These are phyloP conservation scores for Xyliphius kryptos DNA, from an alignment of 2,113 vertebrate species.

Conservation along the genomic window DNA sequence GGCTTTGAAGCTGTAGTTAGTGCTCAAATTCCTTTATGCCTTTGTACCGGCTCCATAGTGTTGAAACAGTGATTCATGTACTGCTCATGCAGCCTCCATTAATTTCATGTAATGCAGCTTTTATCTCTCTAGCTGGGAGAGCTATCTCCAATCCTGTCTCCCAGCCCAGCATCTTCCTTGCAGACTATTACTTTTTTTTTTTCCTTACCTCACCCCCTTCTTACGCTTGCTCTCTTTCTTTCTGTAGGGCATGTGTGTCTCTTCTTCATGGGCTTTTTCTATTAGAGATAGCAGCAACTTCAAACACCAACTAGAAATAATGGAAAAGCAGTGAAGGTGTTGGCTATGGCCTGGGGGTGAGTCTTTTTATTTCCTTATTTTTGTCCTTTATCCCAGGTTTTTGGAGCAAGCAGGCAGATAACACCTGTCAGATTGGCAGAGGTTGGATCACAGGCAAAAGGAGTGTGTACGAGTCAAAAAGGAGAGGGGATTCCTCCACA, in stretches of 20 bases:
- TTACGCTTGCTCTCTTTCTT: slow-evolving; percentile 34
- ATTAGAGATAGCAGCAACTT: slow-evolving; percentile 49
- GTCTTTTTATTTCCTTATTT: slow-evolving; percentile 41
- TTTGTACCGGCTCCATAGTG: slow-evolving; percentile 80
- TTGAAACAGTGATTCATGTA: slow-evolving; percentile 97
- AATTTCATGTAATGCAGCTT: slow-evolving; percentile 97
- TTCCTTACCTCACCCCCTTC: slow-evolving; percentile 27
- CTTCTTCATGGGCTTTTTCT: slow-evolving; percentile 47
- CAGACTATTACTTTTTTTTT: slow-evolving; percentile 42
- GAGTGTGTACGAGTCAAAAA: slow-evolving; percentile 19
- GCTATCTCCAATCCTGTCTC: slow-evolving; percentile 72
- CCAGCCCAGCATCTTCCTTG: slow-evolving; percentile 54
- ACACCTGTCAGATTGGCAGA: slow-evolving; percentile 27
- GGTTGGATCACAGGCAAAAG: slow-evolving; percentile 26
- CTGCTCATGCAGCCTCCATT: slow-evolving; percentile 87
- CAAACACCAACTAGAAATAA: slow-evolving; percentile 54
- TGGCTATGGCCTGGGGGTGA: slow-evolving; percentile 43
- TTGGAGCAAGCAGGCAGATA: slow-evolving; percentile 34
- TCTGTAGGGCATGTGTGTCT: slow-evolving; percentile 41
- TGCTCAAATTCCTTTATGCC: slow-evolving; percentile 83
- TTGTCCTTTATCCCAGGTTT: slow-evolving; percentile 32
- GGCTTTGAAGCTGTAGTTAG: slow-evolving; percentile 91
- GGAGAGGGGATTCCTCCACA: slow-evolving; percentile 23
- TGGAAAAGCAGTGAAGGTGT: slow-evolving; percentile 40
- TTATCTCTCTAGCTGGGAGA: slow-evolving; percentile 86